phyloP scores from a whole-genome alignment of 2,888 invertebrate genomes.

The Habroteleia sp. region DNA sequence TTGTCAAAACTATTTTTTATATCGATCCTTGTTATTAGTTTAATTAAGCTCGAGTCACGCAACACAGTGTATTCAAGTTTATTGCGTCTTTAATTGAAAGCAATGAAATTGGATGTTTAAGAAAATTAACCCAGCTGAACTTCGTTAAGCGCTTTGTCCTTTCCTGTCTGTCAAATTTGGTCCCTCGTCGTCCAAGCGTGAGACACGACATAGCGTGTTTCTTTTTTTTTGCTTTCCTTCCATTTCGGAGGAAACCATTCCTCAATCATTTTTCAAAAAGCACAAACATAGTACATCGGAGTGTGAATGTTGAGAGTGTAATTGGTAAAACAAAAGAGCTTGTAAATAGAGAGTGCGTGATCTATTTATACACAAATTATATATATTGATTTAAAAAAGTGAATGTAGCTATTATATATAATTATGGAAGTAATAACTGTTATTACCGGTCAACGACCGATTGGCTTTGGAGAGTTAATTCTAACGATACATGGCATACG shows the following conservation, averaged over 20 bases:
- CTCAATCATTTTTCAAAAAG: slow-evolving; percentile 20
- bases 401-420: slow-evolving; percentile 39
- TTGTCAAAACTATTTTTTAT: neutral
- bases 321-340: slow-evolving; percentile 34
- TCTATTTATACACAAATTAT: slow-evolving; percentile 68
- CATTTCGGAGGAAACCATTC: too few species aligned
- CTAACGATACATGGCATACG: slow-evolving; percentile 29
- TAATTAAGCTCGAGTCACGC: slow-evolving; percentile 12
- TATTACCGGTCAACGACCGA: slow-evolving; percentile 24
- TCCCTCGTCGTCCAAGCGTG: slow-evolving; percentile 5
- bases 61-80: slow-evolving; percentile 14
- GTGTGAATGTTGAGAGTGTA: slow-evolving; percentile 37
- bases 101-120: slow-evolving; percentile 35
- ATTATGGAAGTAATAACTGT: slow-evolving; percentile 43
- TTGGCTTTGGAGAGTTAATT: slow-evolving; percentile 25
- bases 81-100: slow-evolving; percentile 34
- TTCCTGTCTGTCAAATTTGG: slow-evolving; percentile 25
- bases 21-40: neutral
- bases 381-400: slow-evolving; percentile 48
- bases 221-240: neutral
- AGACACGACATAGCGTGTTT: neutral
- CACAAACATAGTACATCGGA: slow-evolving; percentile 26
- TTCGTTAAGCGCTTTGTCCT: slow-evolving; percentile 26
- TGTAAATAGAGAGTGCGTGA: slow-evolving; percentile 68
- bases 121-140: slow-evolving; percentile 42